A percentile compares a stretch with the other conserved stretches of the same genome.
Conservation (phyloP, 1,140 invertebrate genomes). For the Homarus americanus region DNA sequence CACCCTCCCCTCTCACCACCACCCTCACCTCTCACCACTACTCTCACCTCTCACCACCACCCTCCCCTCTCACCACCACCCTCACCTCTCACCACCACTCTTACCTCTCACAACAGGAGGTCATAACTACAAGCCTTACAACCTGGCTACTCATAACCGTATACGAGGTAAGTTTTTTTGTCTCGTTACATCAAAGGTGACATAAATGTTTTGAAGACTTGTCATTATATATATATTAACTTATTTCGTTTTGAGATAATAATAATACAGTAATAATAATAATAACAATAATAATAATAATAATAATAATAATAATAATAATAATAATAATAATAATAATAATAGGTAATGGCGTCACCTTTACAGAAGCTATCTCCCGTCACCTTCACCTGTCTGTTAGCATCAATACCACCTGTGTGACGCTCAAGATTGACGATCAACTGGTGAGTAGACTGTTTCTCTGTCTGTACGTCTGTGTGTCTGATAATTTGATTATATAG, state of each 20-base stretch:
- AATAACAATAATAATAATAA: background rate
- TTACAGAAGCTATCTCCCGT: background rate
- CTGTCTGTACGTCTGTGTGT: constrained; percentile 5
- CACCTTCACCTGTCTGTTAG: constrained; percentile 12
- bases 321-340: constrained; percentile 1
- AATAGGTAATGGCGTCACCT: background rate
- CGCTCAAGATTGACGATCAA: background rate
- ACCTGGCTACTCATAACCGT: background rate
- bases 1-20: too few relatives aligned
- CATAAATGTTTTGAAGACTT: too few relatives aligned
- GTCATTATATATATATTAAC: too few relatives aligned
- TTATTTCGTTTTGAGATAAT: too few relatives aligned
- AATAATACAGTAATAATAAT: background rate
- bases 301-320: constrained; percentile 18
- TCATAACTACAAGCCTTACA: background rate
- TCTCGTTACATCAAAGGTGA: too few relatives aligned
- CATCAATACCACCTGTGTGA: constrained; percentile 1
- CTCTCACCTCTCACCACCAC: too few relatives aligned
- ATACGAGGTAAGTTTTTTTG: constrained; percentile 15
- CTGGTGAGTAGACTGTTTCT: constrained; percentile 16
- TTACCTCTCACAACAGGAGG: constrained; percentile 4
- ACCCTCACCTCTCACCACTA: too few relatives aligned
- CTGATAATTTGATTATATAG: background rate
- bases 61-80: too few relatives aligned
- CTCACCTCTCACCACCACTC: too few relatives aligned